Conservation (phyloP, 2,888 invertebrate genomes). For the Eledona agricola region DNA sequence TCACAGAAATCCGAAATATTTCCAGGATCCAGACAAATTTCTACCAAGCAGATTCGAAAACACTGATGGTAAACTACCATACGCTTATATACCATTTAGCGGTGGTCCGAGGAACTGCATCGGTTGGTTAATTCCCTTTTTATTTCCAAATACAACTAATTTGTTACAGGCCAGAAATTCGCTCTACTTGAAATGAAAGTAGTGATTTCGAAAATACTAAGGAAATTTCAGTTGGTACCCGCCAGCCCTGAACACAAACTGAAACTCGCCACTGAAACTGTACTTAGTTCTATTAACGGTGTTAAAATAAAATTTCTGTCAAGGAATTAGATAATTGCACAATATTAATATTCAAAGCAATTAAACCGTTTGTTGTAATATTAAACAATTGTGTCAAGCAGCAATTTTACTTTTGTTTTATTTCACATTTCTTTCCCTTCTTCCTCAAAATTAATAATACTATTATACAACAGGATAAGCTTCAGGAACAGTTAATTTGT, state of each 20-base stretch:
- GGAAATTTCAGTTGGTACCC: conserved; percentile 9
- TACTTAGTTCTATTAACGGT: conserved; percentile 11
- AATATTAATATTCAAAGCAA: no score
- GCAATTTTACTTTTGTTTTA: no score
- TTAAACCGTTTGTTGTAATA: no score
- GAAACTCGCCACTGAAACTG: conserved; percentile 10
- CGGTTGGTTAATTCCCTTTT: conserved; percentile 52
- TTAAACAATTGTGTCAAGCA: no score
- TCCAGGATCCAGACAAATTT: conserved; percentile 65
- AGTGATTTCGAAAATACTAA: conserved; percentile 12
- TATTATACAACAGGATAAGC: no score
- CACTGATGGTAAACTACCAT: conserved; percentile 61
- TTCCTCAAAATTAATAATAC: no score
- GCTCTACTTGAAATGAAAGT: conserved; percentile 20
- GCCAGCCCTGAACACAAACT: conserved; percentile 11
- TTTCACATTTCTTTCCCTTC: no score
- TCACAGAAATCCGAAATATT: conserved; percentile 65
- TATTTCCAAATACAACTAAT: not conserved
- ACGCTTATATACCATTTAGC: conserved; percentile 70
- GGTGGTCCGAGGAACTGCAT: conserved; percentile 73
- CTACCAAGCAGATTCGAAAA: conserved; percentile 67
- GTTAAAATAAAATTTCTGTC: conserved; percentile 12
- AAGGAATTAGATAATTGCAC: no score
- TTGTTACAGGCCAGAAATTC: conserved; percentile 21
- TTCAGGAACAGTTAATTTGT: no score